phyloP scores from a whole-genome alignment of 2,888 invertebrate species.

The Leptopilina myrica region DNA sequence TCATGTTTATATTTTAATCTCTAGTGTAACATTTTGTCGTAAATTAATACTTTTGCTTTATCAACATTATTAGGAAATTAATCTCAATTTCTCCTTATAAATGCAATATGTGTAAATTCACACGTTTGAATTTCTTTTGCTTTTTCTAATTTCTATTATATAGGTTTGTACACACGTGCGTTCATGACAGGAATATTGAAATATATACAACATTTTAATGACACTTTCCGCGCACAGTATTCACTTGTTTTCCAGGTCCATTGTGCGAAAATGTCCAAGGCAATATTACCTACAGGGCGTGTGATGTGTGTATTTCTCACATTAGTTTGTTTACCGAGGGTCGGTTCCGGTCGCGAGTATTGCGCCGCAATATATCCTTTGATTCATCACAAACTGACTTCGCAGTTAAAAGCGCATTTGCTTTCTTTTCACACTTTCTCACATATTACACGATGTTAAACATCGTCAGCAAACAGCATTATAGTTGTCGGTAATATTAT shows the following conservation, averaged over 20 bases:
- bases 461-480: no score
- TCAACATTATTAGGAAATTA: neutral
- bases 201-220: slow-evolving; percentile 13
- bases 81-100: neutral
- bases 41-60: neutral
- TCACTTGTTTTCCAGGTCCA: slow-evolving; percentile 16
- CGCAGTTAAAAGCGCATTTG: no score
- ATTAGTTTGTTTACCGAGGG: slow-evolving; percentile 74
- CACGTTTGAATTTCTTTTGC: neutral
- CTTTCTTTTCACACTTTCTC: no score
- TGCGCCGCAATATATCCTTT: slow-evolving; percentile 74
- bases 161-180: neutral
- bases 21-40: no score
- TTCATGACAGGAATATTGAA: neutral
- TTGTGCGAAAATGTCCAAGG: slow-evolving; percentile 49
- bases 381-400: slow-evolving; percentile 63
- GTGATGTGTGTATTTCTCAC: slow-evolving; percentile 74
- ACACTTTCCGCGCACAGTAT: neutral
- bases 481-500: no score
- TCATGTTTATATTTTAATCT: no score
- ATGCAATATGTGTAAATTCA: neutral
- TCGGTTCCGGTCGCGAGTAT: slow-evolving; percentile 63
- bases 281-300: slow-evolving; percentile 64
- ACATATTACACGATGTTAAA: no score
- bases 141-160: neutral